Conservation (phyloP, 53 echinoderm and acorn worm genomes). For the Apostichopus leukothele region DNA sequence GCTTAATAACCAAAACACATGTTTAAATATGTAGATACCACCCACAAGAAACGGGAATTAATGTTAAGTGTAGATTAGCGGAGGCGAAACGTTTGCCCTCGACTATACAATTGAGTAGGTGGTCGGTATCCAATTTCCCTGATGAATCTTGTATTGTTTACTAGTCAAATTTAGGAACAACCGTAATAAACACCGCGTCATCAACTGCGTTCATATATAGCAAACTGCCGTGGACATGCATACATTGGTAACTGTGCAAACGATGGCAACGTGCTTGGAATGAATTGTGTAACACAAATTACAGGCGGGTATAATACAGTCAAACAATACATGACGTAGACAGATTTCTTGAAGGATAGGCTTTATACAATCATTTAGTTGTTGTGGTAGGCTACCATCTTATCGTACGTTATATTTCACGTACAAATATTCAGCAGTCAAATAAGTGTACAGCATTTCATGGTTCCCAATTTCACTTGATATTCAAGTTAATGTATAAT, state of each 20-base stretch:
- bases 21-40: neutral
- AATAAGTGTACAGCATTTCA: too few species aligned
- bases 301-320: neutral
- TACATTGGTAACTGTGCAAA: neutral
- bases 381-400: neutral
- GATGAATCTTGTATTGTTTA: neutral
- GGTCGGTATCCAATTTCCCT: neutral
- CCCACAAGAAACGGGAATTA: neutral
- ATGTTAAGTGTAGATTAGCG: neutral
- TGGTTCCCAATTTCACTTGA: too few species aligned
- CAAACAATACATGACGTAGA: too few species aligned
- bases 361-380: neutral
- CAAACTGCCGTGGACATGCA: neutral
- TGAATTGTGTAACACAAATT: neutral
- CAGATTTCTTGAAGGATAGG: too few species aligned
- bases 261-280: neutral
- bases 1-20: neutral
- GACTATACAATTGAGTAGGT: neutral
- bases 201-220: too few species aligned
- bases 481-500: too few species aligned
- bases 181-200: too few species aligned
- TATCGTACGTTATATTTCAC: neutral
- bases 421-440: too few species aligned
- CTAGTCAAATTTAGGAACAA: too few species aligned
- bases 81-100: neutral